These are phyloP conservation scores for Drosophila nasuta DNA, from an alignment of 1,140 invertebrate genomes.

Conservation along the genomic window DNA sequence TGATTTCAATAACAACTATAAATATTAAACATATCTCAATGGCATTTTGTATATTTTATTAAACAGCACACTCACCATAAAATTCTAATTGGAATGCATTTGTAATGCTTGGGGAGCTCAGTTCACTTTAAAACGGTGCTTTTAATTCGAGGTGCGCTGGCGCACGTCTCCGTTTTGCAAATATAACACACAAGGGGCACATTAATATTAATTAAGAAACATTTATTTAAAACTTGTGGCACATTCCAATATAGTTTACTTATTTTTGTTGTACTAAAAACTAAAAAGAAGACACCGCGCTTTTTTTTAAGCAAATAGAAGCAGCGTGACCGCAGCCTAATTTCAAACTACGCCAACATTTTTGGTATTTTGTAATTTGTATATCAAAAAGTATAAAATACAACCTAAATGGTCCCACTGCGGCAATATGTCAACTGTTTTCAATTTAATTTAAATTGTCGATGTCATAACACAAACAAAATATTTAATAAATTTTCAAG, in stretches of 20 bases:
- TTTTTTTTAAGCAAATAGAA: conserved; percentile 21
- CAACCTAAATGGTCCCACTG: too few relatives aligned
- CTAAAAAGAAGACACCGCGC: conserved; percentile 47
- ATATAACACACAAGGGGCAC: conserved; percentile 64
- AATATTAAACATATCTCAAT: neutral
- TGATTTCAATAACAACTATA: neutral
- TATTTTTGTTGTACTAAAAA: conserved; percentile 33
- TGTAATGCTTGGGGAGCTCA: neutral
- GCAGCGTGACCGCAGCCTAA: conserved; percentile 16
- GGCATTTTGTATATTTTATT: neutral
- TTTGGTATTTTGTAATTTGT: too few relatives aligned
- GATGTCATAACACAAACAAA: too few relatives aligned
- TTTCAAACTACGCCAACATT: neutral
- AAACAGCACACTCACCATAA: conserved; percentile 20
- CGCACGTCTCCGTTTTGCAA: conserved; percentile 63
- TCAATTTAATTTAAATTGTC: too few relatives aligned
- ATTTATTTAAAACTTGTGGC: conserved; percentile 52
- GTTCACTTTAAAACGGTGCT: conserved; percentile 61
- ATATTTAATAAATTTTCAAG: too few relatives aligned
- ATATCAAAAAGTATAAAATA: too few relatives aligned
- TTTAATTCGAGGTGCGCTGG: conserved; percentile 56
- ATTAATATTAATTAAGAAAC: conserved; percentile 55
- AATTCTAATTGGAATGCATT: conserved; percentile 13
- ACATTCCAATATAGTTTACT: conserved; percentile 27
- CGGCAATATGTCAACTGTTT: too few relatives aligned